Evolutionary conservation across 2,113 vertebrate genomes (phyloP).

Genomic region (Uria aalge): DNA sequence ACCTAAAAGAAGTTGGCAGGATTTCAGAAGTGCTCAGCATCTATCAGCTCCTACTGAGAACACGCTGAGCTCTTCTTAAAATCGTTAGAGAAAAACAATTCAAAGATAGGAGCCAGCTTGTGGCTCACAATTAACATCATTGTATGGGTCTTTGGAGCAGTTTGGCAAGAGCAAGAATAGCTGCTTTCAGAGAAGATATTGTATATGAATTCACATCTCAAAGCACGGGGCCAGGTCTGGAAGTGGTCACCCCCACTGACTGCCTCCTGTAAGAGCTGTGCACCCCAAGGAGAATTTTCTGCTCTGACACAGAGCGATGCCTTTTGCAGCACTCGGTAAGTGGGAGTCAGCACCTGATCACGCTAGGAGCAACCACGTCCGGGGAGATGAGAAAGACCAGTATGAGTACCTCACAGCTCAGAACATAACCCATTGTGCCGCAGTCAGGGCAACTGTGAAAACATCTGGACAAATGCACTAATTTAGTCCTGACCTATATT

Average conservation of each 20-base stretch:
- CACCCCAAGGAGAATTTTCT: neutral
- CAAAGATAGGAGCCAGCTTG: slow-evolving; percentile 49
- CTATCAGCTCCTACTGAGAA: slow-evolving; percentile 59
- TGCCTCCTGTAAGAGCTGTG: neutral
- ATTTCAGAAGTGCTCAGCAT: slow-evolving; percentile 60
- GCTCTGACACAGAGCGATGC: neutral
- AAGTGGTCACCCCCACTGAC: neutral
- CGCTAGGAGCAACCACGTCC: neutral
- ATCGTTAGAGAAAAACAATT: slow-evolving; percentile 51
- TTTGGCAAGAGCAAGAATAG: slow-evolving; percentile 34
- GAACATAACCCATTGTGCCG: neutral
- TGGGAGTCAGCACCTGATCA: neutral
- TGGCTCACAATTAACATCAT: slow-evolving; percentile 39
- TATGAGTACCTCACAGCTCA: neutral
- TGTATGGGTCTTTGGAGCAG: slow-evolving; percentile 21
- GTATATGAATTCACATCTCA: neutral
- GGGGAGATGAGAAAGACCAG: neutral
- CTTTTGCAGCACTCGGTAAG: neutral
- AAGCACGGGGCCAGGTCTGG: neutral
- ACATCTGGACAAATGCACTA: neutral
- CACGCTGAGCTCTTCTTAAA: slow-evolving; percentile 59
- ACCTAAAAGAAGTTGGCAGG: slow-evolving; percentile 45
- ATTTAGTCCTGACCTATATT: neutral
- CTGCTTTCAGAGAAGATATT: slow-evolving; percentile 4
- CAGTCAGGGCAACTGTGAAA: neutral